Base-by-base conservation (phyloP, 2,797 vertebrate species). In the Nannoperca australis region DNA sequence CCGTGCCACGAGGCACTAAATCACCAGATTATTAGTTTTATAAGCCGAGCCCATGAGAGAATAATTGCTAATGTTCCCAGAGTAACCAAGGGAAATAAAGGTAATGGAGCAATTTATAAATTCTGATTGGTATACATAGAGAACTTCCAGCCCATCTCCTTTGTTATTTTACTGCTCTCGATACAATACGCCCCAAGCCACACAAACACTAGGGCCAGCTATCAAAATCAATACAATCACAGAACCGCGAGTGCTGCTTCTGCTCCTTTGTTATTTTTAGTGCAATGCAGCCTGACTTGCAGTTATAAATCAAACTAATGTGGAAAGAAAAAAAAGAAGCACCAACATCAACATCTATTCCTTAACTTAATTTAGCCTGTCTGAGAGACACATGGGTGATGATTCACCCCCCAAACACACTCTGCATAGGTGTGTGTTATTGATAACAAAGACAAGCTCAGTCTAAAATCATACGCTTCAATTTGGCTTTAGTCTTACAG, bases 31-130 rank as follows among this genome's bases (percentile, higher is more conserved):
- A 96, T 96, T 95, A 95, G 93, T 94, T 96, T 96, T 95, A 96
- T 94, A 94, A 95, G 93, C 90, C 91, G 88, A 90, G 92, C 94
- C 94, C 93, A 92, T 81, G 90, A 94, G 95, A 96, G 95, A 96
- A 95, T 96, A 95, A 96, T 96, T 95, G 95, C 95, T 96, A 96
- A 95, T 95, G 95, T 95, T 95, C 92, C 81, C 88, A 92, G 94
- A 94, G 95, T 95, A 95, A 95, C 95, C 94, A 95, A 94, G 94
- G 94, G 94, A 95, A 96, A 96, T 95, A 93, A 93, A 95, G 94
- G 94, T 96, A 96, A 96, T 96, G 94, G 94, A 96, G 94, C 95
- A 95, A 95, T 96, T 96, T 96, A 95, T 96, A 96, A 95, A 96
- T 95, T 94, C 94, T 95, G 95, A 96, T 95, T 95, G 95, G 93